phyloP scores from a whole-genome alignment of 2,888 invertebrate species.

The Ptilodon capucinus region DNA sequence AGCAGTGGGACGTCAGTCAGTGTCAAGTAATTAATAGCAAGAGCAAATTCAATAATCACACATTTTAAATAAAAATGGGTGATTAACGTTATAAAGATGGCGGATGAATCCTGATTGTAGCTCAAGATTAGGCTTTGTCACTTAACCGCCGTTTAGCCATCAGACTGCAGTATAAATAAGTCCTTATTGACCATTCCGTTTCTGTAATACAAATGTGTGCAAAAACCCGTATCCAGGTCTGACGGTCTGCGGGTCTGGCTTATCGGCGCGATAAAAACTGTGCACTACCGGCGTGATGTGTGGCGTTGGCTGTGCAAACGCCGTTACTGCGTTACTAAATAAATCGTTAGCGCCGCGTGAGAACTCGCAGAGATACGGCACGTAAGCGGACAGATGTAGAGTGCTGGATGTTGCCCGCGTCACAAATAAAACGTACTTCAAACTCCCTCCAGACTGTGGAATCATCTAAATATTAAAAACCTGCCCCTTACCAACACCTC shows the following conservation, averaged over 20 bases:
- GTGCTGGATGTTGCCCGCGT: conserved; percentile 45
- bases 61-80: too few species aligned
- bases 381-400: conserved; percentile 46
- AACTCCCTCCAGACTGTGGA: not conserved
- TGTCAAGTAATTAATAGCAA: too few species aligned
- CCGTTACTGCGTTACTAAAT: conserved; percentile 76
- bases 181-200: not conserved
- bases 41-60: too few species aligned
- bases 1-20: too few species aligned
- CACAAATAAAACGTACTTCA: not conserved
- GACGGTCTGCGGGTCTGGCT: conserved; percentile 3
- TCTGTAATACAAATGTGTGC: not conserved
- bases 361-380: conserved; percentile 70
- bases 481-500: too few species aligned
- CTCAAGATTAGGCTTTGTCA: too few species aligned
- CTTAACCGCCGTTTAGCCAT: too few species aligned
- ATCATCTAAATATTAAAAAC: too few species aligned
- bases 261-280: conserved; percentile 60
- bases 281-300: conserved; percentile 60
- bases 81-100: too few species aligned
- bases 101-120: too few species aligned
- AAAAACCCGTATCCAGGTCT: not conserved
- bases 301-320: conserved; percentile 71
- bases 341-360: conserved; percentile 78
- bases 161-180: not conserved